These are phyloP conservation scores for Meleagris gallopavo DNA, from an alignment of 2,113 vertebrate species.

Conservation along the genomic window DNA sequence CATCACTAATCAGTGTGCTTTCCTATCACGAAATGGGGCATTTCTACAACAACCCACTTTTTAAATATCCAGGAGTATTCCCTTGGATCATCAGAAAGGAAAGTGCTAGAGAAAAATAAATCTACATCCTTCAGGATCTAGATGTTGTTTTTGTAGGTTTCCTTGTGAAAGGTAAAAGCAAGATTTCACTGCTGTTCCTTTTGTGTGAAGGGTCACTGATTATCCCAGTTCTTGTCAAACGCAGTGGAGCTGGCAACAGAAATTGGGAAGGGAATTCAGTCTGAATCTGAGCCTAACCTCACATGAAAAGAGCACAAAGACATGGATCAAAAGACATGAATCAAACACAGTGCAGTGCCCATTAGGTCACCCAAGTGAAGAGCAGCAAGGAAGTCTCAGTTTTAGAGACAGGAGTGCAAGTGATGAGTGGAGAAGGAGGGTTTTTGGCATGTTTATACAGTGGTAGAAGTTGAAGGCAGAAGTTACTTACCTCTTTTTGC, in stretches of 20 bases:
- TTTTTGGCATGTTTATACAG: neutral
- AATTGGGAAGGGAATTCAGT: neutral
- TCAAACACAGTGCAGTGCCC: neutral
- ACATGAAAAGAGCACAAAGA: neutral
- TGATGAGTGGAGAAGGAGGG: rapidly evolving
- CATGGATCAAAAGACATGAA: neutral
- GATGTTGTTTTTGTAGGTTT: neutral
- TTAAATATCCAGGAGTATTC: neutral
- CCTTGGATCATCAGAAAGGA: neutral
- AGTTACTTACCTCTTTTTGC: neutral
- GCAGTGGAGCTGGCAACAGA: neutral
- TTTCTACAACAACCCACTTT: neutral
- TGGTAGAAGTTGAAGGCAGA: neutral
- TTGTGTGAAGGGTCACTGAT: neutral
- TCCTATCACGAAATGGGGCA: neutral
- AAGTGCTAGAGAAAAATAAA: neutral
- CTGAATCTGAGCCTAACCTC: neutral
- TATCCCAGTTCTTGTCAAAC: neutral
- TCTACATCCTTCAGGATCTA: neutral
- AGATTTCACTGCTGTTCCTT: neutral
- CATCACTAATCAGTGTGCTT: neutral
- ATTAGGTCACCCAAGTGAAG: neutral
- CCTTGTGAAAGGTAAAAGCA: neutral
- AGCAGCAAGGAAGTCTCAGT: neutral
- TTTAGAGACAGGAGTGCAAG: rapidly evolving